A percentile compares a stretch with the other conserved stretches of the same genome.
These are phyloP conservation scores for Erebia aethiops DNA, from an alignment of 2,888 invertebrate genomes.

Conservation along the genomic window DNA sequence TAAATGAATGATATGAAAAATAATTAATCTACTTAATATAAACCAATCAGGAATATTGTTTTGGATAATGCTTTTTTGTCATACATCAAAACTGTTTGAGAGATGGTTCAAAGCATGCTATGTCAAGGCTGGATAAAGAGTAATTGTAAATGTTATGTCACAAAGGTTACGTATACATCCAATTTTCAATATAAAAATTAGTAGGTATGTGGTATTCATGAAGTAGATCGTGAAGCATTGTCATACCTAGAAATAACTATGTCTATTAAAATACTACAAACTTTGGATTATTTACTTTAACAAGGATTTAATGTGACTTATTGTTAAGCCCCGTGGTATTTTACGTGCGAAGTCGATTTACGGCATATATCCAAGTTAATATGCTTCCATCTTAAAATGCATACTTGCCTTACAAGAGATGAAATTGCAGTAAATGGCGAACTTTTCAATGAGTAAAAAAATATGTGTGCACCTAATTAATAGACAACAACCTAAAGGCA, in stretches of 20 bases:
- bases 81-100: neutral
- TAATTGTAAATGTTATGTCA: slow-evolving; percentile 11
- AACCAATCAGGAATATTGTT: neutral
- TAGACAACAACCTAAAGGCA: neutral
- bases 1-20: too few species aligned
- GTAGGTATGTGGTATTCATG: neutral
- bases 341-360: too few species aligned
- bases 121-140: slow-evolving; percentile 8
- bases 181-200: neutral
- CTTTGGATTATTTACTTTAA: neutral
- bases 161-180: neutral
- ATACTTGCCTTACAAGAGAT: too few species aligned
- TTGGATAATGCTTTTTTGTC: neutral
- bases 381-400: too few species aligned
- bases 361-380: too few species aligned
- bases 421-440: too few species aligned
- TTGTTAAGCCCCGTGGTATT: too few species aligned
- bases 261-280: neutral
- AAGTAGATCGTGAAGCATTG: neutral
- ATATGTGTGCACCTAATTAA: neutral
- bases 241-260: neutral
- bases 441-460: neutral
- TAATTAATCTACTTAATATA: too few species aligned
- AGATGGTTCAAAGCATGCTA: slow-evolving; percentile 3
- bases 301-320: too few species aligned